Evolutionary conservation across 2,888 invertebrate species (phyloP).

Genomic region (Orthosia incerta): DNA sequence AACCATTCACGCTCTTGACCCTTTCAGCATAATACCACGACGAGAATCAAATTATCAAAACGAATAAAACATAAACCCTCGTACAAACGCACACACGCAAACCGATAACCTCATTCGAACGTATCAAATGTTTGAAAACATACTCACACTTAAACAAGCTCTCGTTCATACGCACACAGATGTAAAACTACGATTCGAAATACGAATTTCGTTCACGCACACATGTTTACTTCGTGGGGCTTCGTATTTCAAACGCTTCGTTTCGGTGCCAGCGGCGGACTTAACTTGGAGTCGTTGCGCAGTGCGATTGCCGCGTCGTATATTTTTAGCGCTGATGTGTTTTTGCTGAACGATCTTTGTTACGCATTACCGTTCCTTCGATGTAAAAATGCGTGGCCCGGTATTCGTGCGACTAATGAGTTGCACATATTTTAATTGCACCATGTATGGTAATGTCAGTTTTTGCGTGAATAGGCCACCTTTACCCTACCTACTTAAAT

Average conservation of each 20-base stretch:
- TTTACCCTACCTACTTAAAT: conserved; percentile 46
- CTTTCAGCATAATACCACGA: conserved; percentile 82
- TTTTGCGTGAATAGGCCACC: conserved; percentile 69
- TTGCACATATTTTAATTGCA: conserved; percentile 65
- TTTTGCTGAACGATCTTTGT: conserved; percentile 76
- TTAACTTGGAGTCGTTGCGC: conserved; percentile 80
- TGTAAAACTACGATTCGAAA: conserved; percentile 59
- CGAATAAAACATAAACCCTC: conserved; percentile 81
- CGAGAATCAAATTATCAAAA: conserved; percentile 83
- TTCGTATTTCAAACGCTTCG: conserved; percentile 70
- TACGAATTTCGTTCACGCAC: conserved; percentile 65
- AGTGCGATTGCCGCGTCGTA: conserved; percentile 73
- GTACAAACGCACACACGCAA: conserved; percentile 72
- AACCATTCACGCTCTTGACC: conserved; percentile 87
- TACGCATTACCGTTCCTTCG: conserved; percentile 74
- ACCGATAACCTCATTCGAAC: conserved; percentile 84
- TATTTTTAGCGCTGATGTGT: conserved; percentile 90
- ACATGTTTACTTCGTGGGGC: conserved; percentile 63
- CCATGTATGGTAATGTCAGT: conserved; percentile 71
- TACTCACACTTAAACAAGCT: conserved; percentile 65
- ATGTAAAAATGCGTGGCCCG: conserved; percentile 70
- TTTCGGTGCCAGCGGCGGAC: conserved; percentile 79
- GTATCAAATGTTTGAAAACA: conserved; percentile 78
- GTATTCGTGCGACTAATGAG: conserved; percentile 70
- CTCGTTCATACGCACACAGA: conserved; percentile 58